Percentiles rank a stretch among this genome's conserved stretches.
phyloP scores from a whole-genome alignment of 2,113 vertebrate genomes.

The Phaethornis superciliosus region DNA sequence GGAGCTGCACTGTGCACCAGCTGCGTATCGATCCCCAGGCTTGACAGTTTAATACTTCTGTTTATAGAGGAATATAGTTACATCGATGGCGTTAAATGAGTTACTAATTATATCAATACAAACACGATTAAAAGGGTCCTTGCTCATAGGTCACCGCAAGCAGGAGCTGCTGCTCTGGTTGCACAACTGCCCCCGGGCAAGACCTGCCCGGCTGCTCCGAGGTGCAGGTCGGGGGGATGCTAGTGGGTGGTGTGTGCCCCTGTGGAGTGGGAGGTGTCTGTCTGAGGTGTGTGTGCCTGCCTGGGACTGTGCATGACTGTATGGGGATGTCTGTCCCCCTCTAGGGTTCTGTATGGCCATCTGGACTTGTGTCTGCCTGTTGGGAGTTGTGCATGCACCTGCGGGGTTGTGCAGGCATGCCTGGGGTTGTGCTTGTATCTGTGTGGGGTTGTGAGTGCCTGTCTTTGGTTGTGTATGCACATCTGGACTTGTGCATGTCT shows the following conservation, averaged over 20 bases:
- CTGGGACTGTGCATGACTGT: neutral
- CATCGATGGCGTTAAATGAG: constrained; percentile 73
- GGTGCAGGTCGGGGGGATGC: rapidly evolving
- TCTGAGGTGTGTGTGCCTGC: rapidly evolving
- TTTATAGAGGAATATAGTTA: constrained; percentile 76
- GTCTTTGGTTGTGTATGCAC: too few relatives aligned
- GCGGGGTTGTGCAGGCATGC: too few relatives aligned
- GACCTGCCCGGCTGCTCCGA: neutral
- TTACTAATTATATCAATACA: constrained; percentile 78
- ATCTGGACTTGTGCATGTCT: too few relatives aligned
- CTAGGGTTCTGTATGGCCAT: rapidly evolving
- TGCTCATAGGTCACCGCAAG: constrained; percentile 64
- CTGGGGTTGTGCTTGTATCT: neutral
- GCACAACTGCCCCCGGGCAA: constrained; percentile 12
- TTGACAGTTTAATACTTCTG: constrained; percentile 74
- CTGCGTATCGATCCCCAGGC: neutral
- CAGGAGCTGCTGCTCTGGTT: neutral
- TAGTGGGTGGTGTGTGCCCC: neutral
- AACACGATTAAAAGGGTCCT: constrained; percentile 73
- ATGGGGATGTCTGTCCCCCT: neutral
- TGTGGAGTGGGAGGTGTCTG: rapidly evolving
- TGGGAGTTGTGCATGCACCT: neutral
- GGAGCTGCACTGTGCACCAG: rapidly evolving
- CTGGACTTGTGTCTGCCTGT: neutral
- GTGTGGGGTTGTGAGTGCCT: too few relatives aligned